phyloP scores from a whole-genome alignment of 2,888 invertebrate species.

The Heliconius sara region DNA sequence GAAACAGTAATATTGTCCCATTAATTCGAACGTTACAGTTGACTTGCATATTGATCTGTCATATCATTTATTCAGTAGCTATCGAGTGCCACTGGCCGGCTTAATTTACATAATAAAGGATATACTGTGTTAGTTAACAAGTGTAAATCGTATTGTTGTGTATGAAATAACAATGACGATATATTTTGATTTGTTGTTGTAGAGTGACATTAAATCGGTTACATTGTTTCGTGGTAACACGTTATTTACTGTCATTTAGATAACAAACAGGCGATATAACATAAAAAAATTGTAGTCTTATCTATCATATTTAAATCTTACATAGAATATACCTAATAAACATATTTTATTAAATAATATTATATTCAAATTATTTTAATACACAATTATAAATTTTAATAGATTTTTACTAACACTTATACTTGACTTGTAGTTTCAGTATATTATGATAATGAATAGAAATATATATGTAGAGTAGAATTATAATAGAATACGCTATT shows the following conservation, averaged over 20 bases:
- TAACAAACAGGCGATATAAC: neutral
- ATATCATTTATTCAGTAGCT: conserved; percentile 42
- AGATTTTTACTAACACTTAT: neutral
- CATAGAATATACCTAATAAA: too few species aligned
- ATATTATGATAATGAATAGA: neutral
- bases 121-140: conserved; percentile 36
- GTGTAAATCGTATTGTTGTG: conserved; percentile 27
- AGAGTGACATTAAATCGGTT: conserved; percentile 3
- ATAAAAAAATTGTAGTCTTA: too few species aligned
- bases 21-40: conserved; percentile 30
- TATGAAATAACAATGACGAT: conserved; percentile 16
- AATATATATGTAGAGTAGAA: neutral
- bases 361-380: too few species aligned
- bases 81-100: conserved; percentile 30
- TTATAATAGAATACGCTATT: conserved; percentile 9
- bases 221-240: neutral
- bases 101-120: conserved; percentile 40
- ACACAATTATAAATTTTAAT: neutral
- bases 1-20: conserved; percentile 27
- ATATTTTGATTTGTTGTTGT: conserved; percentile 18
- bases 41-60: conserved; percentile 34
- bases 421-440: neutral
- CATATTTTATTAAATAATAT: too few species aligned
- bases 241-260: neutral
- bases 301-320: too few species aligned